Conservation (phyloP, 2,888 invertebrate genomes). For the Poecilobothrus nobilitatus region DNA sequence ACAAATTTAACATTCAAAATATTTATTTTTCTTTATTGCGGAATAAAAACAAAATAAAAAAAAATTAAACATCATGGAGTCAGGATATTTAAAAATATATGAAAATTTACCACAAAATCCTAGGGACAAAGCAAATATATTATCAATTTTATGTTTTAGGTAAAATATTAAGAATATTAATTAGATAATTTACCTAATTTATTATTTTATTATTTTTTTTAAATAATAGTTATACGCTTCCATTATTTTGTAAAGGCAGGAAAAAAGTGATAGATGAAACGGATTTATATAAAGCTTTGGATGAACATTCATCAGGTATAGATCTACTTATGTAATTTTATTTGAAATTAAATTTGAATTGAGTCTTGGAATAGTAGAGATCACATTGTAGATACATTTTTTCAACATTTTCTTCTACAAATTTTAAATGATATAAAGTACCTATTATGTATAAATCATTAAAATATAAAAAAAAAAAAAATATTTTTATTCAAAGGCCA, state of each 20-base stretch:
- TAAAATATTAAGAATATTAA: too few species aligned
- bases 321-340: not conserved
- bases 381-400: too few species aligned
- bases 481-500: too few species aligned
- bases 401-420: too few species aligned
- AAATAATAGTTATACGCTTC: conserved; percentile 61
- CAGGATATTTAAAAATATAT: conserved; percentile 34
- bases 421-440: too few species aligned
- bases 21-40: too few species aligned
- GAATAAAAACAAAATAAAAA: too few species aligned
- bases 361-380: too few species aligned
- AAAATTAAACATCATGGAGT: conserved; percentile 32
- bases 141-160: conserved; percentile 58
- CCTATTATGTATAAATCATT: too few species aligned
- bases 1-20: too few species aligned
- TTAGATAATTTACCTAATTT: too few species aligned
- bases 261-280: conserved; percentile 60
- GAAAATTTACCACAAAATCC: conserved; percentile 48
- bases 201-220: not conserved
- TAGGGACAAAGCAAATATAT: conserved; percentile 48
- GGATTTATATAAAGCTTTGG: conserved; percentile 65
- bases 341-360: not conserved
- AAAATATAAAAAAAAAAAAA: too few species aligned
- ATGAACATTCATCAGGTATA: conserved; percentile 55
- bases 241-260: conserved; percentile 66